These are phyloP conservation scores for Ornithorhynchus anatinus DNA, from an alignment of 2,113 vertebrate species.

Conservation along the genomic window DNA sequence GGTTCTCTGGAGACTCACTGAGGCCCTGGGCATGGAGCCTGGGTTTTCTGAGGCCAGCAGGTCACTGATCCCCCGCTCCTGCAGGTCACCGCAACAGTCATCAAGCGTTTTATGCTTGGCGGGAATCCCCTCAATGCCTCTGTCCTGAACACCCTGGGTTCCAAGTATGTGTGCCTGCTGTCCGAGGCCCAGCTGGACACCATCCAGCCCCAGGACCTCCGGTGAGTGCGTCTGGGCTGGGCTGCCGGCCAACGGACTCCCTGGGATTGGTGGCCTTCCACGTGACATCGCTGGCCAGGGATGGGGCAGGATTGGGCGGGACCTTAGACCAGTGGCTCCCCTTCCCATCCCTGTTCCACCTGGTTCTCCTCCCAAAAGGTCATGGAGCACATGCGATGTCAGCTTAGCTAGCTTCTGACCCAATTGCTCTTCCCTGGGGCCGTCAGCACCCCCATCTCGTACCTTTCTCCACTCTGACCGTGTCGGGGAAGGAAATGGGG, in stretches of 20 bases:
- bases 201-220: slow-evolving; percentile 59
- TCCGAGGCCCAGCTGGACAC: slow-evolving; percentile 18
- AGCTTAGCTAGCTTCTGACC: no score
- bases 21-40: rapidly evolving
- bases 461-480: no score
- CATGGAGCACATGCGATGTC: no score
- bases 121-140: slow-evolving; percentile 54
- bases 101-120: slow-evolving; percentile 59
- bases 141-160: slow-evolving; percentile 61
- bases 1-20: neutral
- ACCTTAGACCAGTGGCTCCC: no score
- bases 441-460: no score
- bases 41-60: neutral
- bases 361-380: no score
- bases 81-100: slow-evolving; percentile 67
- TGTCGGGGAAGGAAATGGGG: neutral
- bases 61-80: neutral
- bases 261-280: no score
- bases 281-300: no score
- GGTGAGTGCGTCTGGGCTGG: slow-evolving; percentile 64
- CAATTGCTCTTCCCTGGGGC: no score
- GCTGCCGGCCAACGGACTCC: neutral
- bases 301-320: no score
- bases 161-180: slow-evolving; percentile 74
- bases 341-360: no score